Conservation (phyloP, 1,140 invertebrate genomes). For the Scaptodrosophila lebanonensis region DNA sequence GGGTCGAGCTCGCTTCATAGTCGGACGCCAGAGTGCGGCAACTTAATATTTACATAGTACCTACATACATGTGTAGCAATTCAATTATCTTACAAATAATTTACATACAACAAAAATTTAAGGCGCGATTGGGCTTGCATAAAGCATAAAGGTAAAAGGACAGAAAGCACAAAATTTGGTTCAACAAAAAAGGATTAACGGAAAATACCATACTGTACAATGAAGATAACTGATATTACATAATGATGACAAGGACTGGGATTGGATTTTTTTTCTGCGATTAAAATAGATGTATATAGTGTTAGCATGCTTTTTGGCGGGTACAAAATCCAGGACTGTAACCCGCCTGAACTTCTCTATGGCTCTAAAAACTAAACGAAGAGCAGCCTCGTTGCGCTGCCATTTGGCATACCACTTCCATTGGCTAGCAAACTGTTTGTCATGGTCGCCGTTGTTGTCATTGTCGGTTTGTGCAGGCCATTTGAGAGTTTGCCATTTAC, state of each 20-base stretch:
- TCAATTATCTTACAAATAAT: background rate
- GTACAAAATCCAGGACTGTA: too few species aligned
- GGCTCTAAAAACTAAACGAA: slow-evolving; percentile 66
- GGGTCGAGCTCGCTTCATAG: slow-evolving; percentile 1
- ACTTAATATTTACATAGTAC: too few species aligned
- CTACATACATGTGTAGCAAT: too few species aligned
- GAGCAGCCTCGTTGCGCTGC: slow-evolving; percentile 58
- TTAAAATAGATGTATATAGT: too few species aligned
- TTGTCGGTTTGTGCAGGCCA: slow-evolving; percentile 39
- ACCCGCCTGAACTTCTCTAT: slow-evolving; percentile 31
- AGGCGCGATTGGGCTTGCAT: background rate
- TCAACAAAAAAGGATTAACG: too few species aligned
- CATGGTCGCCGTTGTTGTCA: background rate
- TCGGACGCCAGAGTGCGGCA: too few species aligned
- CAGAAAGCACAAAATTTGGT: background rate
- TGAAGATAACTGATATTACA: too few species aligned
- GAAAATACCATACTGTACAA: too few species aligned
- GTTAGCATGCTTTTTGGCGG: too few species aligned
- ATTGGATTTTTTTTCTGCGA: too few species aligned
- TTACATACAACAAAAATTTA: slow-evolving; percentile 30
- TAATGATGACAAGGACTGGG: too few species aligned
- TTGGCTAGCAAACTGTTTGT: slow-evolving; percentile 61
- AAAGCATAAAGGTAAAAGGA: background rate
- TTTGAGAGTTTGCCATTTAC: slow-evolving; percentile 49
- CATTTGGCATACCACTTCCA: slow-evolving; percentile 61